Evolutionary conservation across 2,888 invertebrate species (phyloP).

Genomic region (Orchesella flavescens): DNA sequence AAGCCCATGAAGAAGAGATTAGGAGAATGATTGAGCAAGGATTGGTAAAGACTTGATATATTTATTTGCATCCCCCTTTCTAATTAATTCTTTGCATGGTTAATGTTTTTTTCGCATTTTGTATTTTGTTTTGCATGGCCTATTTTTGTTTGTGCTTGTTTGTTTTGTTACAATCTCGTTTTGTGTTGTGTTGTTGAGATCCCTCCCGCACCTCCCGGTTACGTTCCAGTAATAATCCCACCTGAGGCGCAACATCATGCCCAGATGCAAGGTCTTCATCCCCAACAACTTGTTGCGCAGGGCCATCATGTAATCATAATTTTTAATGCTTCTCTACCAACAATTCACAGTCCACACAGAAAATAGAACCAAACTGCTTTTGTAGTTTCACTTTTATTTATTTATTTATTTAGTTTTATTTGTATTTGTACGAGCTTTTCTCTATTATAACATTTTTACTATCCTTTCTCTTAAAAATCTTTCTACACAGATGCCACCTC

Average conservation of each 20-base stretch:
- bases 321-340: not conserved
- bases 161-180: constrained; percentile 19
- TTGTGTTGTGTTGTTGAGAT: constrained; percentile 65
- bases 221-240: constrained; percentile 69
- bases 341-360: not conserved
- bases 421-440: constrained; percentile 9
- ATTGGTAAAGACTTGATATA: constrained; percentile 76
- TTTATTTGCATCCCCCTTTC: constrained; percentile 9
- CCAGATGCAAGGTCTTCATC: constrained; percentile 44
- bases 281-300: constrained; percentile 19
- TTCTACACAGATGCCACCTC: constrained; percentile 35
- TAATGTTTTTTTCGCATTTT: constrained; percentile 20
- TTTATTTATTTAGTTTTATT: constrained; percentile 9
- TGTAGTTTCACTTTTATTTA: too few species aligned
- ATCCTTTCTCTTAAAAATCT: constrained; percentile 18
- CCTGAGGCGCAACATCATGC: constrained; percentile 74
- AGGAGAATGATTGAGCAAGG: constrained; percentile 81
- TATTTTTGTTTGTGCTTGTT: constrained; percentile 8
- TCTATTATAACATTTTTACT: not conserved
- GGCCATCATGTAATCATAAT: constrained; percentile 50
- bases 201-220: constrained; percentile 72
- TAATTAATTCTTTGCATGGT: constrained; percentile 17
- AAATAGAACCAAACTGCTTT: not conserved
- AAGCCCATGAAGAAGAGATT: constrained; percentile 80
- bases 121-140: constrained; percentile 14